Evolutionary conservation across 2,113 vertebrate genomes (phyloP).

Genomic region (Anoplopoma fimbria): DNA sequence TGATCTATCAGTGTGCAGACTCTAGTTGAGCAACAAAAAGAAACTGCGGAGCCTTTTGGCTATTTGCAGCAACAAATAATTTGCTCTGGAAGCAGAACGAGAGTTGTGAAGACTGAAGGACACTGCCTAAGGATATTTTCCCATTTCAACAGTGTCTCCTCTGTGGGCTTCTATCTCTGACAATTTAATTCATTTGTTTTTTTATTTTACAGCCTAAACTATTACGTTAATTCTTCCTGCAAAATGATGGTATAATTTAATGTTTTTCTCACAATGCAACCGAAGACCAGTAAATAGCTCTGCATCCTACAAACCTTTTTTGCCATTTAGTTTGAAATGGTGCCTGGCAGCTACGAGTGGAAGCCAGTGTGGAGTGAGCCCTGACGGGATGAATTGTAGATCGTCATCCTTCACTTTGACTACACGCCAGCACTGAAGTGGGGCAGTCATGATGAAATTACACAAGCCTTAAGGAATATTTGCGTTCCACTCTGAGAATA

Average conservation of each 20-base stretch:
- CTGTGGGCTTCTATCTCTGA: constrained; percentile 38
- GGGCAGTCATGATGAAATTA: constrained; percentile 74
- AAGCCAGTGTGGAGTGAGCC: constrained; percentile 45
- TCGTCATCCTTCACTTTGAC: constrained; percentile 60
- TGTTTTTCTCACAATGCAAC: not conserved
- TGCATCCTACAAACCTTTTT: constrained; percentile 23
- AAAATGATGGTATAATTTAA: not conserved
- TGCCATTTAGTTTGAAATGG: constrained; percentile 43
- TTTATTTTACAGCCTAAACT: constrained; percentile 36
- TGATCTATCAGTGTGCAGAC: constrained; percentile 66
- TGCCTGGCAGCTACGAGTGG: constrained; percentile 51
- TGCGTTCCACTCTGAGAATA: constrained; percentile 74
- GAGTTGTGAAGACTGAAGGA: constrained; percentile 61
- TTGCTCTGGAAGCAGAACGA: constrained; percentile 75
- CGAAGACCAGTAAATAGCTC: constrained; percentile 26
- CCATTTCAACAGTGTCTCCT: constrained; percentile 51
- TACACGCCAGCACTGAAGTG: constrained; percentile 58
- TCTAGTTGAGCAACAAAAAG: constrained; percentile 64
- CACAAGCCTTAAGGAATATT: constrained; percentile 74
- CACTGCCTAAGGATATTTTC: constrained; percentile 58
- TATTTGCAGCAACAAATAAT: constrained; percentile 78
- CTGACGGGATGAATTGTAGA: constrained; percentile 61
- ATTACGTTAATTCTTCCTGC: constrained; percentile 43
- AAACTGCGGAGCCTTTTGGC: constrained; percentile 66
- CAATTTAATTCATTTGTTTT: constrained; percentile 53